Percentiles rank a stretch among this genome's conserved stretches.
Conservation (phyloP, 2,113 vertebrate species). For the Lamprologus ornatipinnis region DNA sequence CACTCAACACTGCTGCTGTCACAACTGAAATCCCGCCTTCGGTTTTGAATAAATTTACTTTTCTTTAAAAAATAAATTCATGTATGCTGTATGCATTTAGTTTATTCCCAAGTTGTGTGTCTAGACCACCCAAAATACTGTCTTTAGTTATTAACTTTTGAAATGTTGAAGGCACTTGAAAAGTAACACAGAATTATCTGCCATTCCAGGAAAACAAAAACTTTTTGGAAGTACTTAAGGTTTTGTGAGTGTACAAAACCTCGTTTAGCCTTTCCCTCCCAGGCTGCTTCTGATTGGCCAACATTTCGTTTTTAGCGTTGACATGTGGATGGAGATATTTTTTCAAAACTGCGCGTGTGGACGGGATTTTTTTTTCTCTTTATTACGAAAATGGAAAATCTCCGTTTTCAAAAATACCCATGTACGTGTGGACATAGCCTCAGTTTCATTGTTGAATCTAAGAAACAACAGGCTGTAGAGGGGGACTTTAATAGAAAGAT, state of each 20-base stretch:
- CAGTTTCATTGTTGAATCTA: neutral
- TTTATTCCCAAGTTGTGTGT: neutral
- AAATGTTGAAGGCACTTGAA: neutral
- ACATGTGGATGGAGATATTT: neutral
- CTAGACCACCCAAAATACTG: neutral
- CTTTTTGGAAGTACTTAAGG: neutral
- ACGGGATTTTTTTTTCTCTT: fast-evolving
- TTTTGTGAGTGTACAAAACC: neutral
- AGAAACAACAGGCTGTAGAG: neutral
- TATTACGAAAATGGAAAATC: neutral
- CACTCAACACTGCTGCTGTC: too few species aligned
- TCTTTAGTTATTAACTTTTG: neutral
- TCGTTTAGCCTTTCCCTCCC: fast-evolving
- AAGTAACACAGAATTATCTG: neutral
- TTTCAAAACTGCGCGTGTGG: fast-evolving
- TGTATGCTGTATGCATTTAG: neutral
- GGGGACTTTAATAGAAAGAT: neutral
- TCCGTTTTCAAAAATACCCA: neutral
- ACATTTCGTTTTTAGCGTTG: neutral
- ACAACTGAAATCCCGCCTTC: too few species aligned
- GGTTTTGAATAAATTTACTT: too few species aligned
- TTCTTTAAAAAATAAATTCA: too few species aligned
- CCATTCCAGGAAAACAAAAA: neutral
- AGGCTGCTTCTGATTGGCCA: neutral
- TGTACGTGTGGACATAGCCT: neutral